Conservation (phyloP, 2,888 invertebrate species). For the Atethmia centrago region DNA sequence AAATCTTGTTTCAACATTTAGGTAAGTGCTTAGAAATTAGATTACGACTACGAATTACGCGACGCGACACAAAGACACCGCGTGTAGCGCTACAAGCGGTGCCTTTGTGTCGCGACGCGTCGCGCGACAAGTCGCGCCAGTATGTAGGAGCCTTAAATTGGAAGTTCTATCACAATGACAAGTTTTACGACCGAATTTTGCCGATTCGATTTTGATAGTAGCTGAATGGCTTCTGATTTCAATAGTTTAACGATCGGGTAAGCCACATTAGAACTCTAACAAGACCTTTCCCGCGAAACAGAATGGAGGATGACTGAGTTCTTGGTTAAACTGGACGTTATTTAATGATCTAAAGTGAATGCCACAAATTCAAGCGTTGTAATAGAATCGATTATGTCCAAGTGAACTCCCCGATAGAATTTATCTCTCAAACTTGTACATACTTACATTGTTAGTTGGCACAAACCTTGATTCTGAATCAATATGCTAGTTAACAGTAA, state of each 20-base stretch:
- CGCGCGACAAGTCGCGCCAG: too few species aligned
- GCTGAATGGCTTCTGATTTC: slow-evolving; percentile 7
- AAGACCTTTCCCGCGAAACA: not conserved
- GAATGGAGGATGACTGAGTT: not conserved
- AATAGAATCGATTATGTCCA: slow-evolving; percentile 41
- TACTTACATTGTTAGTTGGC: slow-evolving; percentile 60
- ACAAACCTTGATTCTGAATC: slow-evolving; percentile 7
- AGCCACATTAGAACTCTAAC: not conserved
- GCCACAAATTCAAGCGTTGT: slow-evolving; percentile 56
- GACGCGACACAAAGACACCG: too few species aligned
- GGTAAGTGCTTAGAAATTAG: too few species aligned
- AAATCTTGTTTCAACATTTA: not conserved
- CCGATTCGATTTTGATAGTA: not conserved
- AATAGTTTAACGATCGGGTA: slow-evolving; percentile 15
- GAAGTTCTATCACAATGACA: not conserved
- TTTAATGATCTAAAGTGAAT: slow-evolving; percentile 18
- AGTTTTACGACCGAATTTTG: not conserved
- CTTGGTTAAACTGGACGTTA: slow-evolving; percentile 11
- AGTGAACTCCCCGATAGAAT: slow-evolving; percentile 47
- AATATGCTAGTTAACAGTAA: not conserved
- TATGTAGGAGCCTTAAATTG: too few species aligned
- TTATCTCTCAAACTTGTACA: slow-evolving; percentile 46
- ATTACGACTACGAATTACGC: too few species aligned
- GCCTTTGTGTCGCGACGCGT: too few species aligned
- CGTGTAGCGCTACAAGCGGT: too few species aligned